These are phyloP conservation scores for Choreutis nemorana DNA, from an alignment of 2,888 invertebrate genomes.

Conservation along the genomic window DNA sequence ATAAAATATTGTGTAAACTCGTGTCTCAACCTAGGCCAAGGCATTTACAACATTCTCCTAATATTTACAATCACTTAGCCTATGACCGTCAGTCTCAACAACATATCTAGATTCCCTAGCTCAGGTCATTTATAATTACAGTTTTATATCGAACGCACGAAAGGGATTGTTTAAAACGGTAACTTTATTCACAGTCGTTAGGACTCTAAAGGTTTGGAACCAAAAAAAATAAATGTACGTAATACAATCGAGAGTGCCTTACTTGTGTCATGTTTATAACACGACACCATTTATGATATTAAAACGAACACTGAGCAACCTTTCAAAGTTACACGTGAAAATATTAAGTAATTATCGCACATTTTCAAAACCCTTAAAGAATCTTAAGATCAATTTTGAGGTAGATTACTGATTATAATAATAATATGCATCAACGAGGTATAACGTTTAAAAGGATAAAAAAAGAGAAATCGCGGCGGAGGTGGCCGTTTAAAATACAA, in stretches of 20 bases:
- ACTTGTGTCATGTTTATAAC: constrained; percentile 41
- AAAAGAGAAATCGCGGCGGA: too few species aligned
- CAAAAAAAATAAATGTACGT: constrained; percentile 32
- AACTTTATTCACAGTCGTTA: constrained; percentile 59
- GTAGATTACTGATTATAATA: constrained; percentile 58
- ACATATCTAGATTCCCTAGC: constrained; percentile 49
- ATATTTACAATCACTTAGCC: constrained; percentile 64
- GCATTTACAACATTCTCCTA: constrained; percentile 61
- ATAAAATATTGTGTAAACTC: too few species aligned
- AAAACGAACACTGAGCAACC: constrained; percentile 52
- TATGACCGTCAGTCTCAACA: constrained; percentile 64
- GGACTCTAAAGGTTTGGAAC: constrained; percentile 35
- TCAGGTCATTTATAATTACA: constrained; percentile 49
- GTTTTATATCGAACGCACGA: constrained; percentile 41
- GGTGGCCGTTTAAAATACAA: too few species aligned
- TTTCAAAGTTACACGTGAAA: constrained; percentile 49
- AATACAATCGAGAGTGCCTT: constrained; percentile 32
- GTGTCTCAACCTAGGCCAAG: constrained; percentile 62
- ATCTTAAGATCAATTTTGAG: constrained; percentile 65
- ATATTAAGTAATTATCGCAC: constrained; percentile 63
- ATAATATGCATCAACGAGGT: constrained; percentile 61
- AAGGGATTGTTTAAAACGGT: constrained; percentile 49
- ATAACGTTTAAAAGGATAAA: too few species aligned
- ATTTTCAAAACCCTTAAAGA: constrained; percentile 53
- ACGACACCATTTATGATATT: constrained; percentile 39